Conservation (phyloP, 2,888 invertebrate species). For the Biston betularia region DNA sequence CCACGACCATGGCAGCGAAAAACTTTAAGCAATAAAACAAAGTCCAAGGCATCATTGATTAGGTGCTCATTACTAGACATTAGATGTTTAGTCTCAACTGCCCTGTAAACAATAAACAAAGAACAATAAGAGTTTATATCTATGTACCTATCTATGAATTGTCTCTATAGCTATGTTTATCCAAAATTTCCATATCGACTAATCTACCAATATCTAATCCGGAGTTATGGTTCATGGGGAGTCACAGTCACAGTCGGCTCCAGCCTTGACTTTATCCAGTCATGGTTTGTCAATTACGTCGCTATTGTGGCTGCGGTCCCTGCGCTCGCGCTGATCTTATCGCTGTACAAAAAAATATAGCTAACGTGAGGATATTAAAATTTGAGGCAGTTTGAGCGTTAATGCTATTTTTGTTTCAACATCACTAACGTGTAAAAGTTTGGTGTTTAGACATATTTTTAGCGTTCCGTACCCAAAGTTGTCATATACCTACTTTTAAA, state of each 20-base stretch:
- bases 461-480: too few species aligned
- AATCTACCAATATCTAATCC: constrained; percentile 26
- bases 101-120: too few species aligned
- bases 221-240: constrained; percentile 16
- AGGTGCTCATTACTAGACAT: too few species aligned
- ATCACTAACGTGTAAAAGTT: neutral
- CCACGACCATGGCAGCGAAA: too few species aligned
- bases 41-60: too few species aligned
- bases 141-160: neutral
- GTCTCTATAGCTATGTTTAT: constrained; percentile 4
- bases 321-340: constrained; percentile 67
- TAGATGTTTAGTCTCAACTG: too few species aligned
- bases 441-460: neutral
- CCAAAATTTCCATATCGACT: constrained; percentile 17
- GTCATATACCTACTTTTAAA: too few species aligned
- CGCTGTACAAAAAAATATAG: constrained; percentile 62
- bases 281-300: constrained; percentile 82
- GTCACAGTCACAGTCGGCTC: constrained; percentile 49
- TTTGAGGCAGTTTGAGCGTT: constrained; percentile 7
- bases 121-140: too few species aligned
- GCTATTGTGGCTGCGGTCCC: constrained; percentile 67
- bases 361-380: constrained; percentile 17
- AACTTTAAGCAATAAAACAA: too few species aligned
- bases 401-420: constrained; percentile 6
- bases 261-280: constrained; percentile 78